These are phyloP conservation scores for Lutjanus argentimaculatus DNA, from an alignment of 2,797 vertebrate species.

Conservation along the genomic window DNA sequence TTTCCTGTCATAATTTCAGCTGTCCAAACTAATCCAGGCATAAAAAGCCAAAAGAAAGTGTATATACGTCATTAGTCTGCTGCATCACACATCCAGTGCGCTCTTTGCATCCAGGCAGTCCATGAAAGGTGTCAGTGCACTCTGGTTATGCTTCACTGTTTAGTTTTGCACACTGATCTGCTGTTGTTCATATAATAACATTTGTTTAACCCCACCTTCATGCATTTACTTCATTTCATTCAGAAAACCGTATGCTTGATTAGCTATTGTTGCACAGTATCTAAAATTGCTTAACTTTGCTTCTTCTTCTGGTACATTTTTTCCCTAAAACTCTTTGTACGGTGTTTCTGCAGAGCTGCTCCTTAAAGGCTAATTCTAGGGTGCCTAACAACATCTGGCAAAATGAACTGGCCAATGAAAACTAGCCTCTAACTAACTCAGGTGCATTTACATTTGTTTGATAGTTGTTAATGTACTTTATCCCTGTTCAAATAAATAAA, in stretches of 20 bases:
- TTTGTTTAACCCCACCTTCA: background rate
- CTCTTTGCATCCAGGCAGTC: too few species aligned
- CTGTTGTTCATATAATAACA: background rate
- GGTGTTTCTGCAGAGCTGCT: background rate
- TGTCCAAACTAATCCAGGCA: too few species aligned
- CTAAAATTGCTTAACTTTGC: background rate
- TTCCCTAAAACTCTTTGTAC: background rate
- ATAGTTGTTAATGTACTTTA: too few species aligned
- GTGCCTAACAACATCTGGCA: too few species aligned
- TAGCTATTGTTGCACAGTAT: background rate
- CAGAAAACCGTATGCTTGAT: background rate
- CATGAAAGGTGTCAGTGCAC: conserved; percentile 1
- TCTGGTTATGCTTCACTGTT: background rate
- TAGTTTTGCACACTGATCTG: background rate
- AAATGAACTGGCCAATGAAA: too few species aligned
- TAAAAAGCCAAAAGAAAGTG: too few species aligned
- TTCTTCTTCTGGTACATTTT: background rate
- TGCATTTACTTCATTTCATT: background rate
- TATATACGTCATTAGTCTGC: background rate
- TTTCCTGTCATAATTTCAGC: too few species aligned
- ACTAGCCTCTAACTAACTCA: too few species aligned
- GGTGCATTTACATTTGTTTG: too few species aligned
- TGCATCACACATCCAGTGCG: too few species aligned
- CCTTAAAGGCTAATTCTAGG: background rate
- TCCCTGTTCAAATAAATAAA: too few species aligned